phyloP scores from a whole-genome alignment of 2,888 invertebrate genomes.

The Andrena bicolor region DNA sequence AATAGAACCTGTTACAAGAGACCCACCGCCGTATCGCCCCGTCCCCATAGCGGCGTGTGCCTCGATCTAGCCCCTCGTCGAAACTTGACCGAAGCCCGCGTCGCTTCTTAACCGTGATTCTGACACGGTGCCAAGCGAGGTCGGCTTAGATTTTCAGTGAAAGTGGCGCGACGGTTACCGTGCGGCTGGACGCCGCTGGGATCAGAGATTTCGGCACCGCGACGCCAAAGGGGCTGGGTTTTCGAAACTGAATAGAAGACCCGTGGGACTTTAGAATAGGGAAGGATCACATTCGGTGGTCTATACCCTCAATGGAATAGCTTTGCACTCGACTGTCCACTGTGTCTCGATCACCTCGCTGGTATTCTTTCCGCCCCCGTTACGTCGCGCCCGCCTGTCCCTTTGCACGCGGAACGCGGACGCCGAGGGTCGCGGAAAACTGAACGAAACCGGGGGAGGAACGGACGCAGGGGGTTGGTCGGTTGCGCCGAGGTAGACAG shows the following conservation, averaged over 20 bases:
- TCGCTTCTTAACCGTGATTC: slow-evolving; percentile 52
- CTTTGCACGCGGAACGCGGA: too few relatives aligned
- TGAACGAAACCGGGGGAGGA: background rate
- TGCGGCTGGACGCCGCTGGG: slow-evolving; percentile 9
- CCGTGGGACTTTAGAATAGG: too few relatives aligned
- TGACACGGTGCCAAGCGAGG: slow-evolving; percentile 63
- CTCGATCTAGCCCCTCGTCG: slow-evolving; percentile 17
- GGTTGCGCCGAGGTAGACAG: slow-evolving; percentile 15
- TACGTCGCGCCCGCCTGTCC: too few relatives aligned
- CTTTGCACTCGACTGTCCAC: too few relatives aligned
- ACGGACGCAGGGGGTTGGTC: background rate
- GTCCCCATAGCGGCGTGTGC: background rate
- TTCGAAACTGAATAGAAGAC: too few relatives aligned
- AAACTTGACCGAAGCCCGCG: slow-evolving; percentile 55
- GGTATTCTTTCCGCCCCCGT: too few relatives aligned
- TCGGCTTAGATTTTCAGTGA: slow-evolving; percentile 65
- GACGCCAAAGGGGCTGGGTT: too few relatives aligned
- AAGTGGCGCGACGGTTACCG: slow-evolving; percentile 56
- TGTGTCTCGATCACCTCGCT: too few relatives aligned
- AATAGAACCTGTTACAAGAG: too few relatives aligned
- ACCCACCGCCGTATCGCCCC: too few relatives aligned
- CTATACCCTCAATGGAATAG: too few relatives aligned
- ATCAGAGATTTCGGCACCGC: slow-evolving; percentile 42
- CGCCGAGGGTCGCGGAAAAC: background rate
- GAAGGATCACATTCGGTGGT: too few relatives aligned